These are phyloP conservation scores for Engraulis encrasicolus DNA, from an alignment of 2,113 vertebrate species.

Conservation along the genomic window DNA sequence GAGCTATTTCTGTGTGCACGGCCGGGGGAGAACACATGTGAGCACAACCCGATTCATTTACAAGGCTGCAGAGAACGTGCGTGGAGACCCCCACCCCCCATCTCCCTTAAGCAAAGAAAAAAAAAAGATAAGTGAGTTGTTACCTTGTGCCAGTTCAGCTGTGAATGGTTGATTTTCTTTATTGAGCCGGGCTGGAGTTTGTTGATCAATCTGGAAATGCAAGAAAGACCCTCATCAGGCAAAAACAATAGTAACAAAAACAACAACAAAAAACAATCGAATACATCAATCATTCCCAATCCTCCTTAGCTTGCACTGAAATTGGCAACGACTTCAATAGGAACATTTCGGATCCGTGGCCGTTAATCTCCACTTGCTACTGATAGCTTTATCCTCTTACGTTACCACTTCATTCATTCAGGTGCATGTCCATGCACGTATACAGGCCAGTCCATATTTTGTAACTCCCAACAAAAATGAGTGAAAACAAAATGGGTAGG, in stretches of 20 bases:
- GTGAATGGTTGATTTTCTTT: constrained; percentile 93
- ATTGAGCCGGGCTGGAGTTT: constrained; percentile 91
- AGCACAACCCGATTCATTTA: background rate
- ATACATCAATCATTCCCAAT: background rate
- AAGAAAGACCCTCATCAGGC: background rate
- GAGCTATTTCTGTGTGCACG: constrained; percentile 20
- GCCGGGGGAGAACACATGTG: background rate
- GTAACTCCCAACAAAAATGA: background rate
- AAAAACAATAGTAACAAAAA: background rate
- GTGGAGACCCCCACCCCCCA: background rate
- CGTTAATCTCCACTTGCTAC: background rate
- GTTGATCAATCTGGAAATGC: constrained; percentile 86
- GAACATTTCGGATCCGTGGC: background rate
- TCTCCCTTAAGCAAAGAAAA: too few relatives aligned
- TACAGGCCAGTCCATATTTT: background rate
- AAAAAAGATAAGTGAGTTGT: constrained; percentile 47
- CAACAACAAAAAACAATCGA: background rate
- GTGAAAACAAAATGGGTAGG: background rate
- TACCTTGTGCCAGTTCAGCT: constrained; percentile 98
- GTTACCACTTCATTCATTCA: background rate
- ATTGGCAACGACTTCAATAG: background rate
- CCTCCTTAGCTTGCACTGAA: background rate
- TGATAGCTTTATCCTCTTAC: background rate
- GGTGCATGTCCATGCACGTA: background rate
- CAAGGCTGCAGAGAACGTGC: background rate